Evolutionary conservation across 2,113 vertebrate species (phyloP).

Genomic region (Apaloderma vittatum): DNA sequence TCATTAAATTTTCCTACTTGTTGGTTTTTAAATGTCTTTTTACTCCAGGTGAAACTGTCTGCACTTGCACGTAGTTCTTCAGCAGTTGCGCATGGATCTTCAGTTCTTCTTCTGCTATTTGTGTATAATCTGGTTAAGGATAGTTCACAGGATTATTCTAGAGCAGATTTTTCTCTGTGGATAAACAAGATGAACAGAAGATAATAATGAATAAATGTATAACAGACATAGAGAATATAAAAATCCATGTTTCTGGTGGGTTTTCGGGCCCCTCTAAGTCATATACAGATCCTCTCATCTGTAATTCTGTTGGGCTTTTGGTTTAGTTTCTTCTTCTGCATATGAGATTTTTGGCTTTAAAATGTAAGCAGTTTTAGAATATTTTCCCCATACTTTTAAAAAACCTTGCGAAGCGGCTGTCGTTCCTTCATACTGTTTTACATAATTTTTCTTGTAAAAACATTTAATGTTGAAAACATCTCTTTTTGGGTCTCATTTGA

Average conservation of each 20-base stretch:
- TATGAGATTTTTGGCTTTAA: background rate
- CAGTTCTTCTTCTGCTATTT: background rate
- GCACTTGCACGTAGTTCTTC: too few relatives aligned
- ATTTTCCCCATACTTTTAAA: background rate
- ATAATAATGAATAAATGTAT: background rate
- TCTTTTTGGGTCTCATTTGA: background rate
- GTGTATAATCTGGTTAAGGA: background rate
- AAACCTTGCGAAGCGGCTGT: background rate
- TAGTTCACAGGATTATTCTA: background rate
- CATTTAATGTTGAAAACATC: background rate
- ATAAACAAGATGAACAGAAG: background rate
- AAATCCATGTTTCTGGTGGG: background rate
- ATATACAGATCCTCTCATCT: background rate
- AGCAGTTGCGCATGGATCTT: rapidly evolving
- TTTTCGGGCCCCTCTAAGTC: rapidly evolving
- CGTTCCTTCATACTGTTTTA: background rate
- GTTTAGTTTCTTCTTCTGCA: background rate
- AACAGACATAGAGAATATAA: background rate
- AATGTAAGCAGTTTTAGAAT: background rate
- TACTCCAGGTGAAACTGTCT: background rate
- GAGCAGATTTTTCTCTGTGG: background rate
- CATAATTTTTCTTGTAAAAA: background rate
- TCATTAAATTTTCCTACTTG: background rate
- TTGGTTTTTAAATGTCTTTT: background rate
- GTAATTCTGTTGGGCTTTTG: background rate